Base-by-base conservation (phyloP, 1,140 invertebrate genomes). In the Brachionus plicatilis region DNA sequence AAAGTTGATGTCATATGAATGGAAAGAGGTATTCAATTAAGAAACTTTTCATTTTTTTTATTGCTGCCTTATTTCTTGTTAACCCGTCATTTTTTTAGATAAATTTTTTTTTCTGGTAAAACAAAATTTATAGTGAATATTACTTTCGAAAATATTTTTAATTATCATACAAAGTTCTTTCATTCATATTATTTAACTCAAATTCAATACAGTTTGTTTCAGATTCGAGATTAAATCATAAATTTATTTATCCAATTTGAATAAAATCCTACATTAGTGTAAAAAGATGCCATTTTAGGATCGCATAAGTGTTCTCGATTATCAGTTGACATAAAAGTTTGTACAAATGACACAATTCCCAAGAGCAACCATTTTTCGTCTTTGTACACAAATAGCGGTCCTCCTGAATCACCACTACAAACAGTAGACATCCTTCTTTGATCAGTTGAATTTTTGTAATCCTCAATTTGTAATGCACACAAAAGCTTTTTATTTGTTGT, bases 381-480 rank as follows among this genome's bases (percentile, higher is more conserved):
- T 45, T 24, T n/a, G 33, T 43, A 60, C 11, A 66, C 24, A 45
- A 82, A 60, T 45, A 82, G 37, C 11, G 79, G 79, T 3, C 79
- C 79, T 29, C 79, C 79, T 1, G 79, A 82, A 29, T 82, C 79
- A 43, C 79, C 79, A 37, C 53, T 82, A n/a, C 79, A 82, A 82
- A 82, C 66, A 2, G 53, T 68, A 11, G 79, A 45, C 29, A 60
- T n/a, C 9, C 33, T 33, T 9, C 2, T 53, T 3, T 5, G 7
- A n/a, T 56, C 45, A 41, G 8, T 53, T n/a, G 17, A 11, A 72
- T 72, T 72, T 47, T 14, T 29, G 9, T 8, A 41, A 3, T 29
- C 9, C 12, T 47, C 12, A 24, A 29, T 50, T 27, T 76, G 72
- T 29, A 76, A 33, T 0, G 79, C 79, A 82, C 79, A 82, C 3